These are phyloP conservation scores for Lepidocyrtinus sp. DNA, from an alignment of 2,888 invertebrate species.

Conservation along the genomic window DNA sequence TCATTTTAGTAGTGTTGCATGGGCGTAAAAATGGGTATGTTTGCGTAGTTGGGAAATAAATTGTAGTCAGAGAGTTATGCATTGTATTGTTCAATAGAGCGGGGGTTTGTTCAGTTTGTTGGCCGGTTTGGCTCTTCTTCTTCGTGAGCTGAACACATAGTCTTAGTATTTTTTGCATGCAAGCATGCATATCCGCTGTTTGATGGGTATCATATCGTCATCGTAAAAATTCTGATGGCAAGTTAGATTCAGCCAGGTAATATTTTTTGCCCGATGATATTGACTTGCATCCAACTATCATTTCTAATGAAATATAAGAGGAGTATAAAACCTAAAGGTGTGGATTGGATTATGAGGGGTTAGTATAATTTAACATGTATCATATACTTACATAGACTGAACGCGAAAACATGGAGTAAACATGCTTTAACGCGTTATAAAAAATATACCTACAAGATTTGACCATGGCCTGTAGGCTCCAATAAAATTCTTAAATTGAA, in stretches of 20 bases:
- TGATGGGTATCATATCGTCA: not conserved
- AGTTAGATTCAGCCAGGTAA: not conserved
- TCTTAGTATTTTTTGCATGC: slow-evolving; percentile 31
- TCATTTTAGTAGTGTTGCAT: not conserved
- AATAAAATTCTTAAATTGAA: too few relatives aligned
- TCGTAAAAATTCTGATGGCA: not conserved
- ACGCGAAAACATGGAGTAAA: too few relatives aligned
- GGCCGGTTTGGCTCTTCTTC: slow-evolving; percentile 35
- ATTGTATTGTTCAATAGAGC: slow-evolving; percentile 24
- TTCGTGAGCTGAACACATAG: not conserved
- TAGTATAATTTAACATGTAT: too few relatives aligned
- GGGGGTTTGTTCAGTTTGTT: slow-evolving; percentile 44
- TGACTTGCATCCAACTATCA: not conserved
- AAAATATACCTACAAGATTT: too few relatives aligned
- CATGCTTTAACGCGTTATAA: too few relatives aligned
- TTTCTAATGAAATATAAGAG: not conserved
- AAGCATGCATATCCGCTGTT: slow-evolving; percentile 17
- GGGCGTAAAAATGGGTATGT: not conserved
- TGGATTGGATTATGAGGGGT: not conserved
- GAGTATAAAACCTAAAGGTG: not conserved
- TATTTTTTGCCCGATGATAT: not conserved
- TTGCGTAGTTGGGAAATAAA: slow-evolving; percentile 44
- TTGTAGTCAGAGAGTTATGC: slow-evolving; percentile 13
- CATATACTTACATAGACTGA: too few relatives aligned
- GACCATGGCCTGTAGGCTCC: too few relatives aligned